These are phyloP conservation scores for Ivindomyrus marchei DNA, from an alignment of 2,113 vertebrate genomes.

Conservation along the genomic window DNA sequence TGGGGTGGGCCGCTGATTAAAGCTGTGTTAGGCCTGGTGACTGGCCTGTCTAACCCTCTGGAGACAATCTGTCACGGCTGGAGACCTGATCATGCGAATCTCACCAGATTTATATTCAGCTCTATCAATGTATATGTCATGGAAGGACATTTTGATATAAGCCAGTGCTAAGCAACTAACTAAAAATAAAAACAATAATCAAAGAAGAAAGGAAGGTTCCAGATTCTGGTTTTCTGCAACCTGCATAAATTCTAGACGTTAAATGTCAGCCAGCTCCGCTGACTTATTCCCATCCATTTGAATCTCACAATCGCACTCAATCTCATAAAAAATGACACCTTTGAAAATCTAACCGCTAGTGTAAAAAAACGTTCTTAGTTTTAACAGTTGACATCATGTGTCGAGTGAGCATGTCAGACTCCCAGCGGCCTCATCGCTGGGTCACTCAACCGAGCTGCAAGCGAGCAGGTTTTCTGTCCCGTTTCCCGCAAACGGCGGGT, in stretches of 20 bases:
- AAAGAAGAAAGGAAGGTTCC: not conserved
- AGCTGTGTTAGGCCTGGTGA: conserved; percentile 15
- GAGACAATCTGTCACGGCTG: not conserved
- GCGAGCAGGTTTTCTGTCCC: not conserved
- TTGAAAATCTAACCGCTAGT: not conserved
- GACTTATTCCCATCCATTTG: not conserved
- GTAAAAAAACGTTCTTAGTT: not conserved
- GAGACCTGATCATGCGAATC: not conserved
- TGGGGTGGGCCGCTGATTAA: conserved; percentile 44
- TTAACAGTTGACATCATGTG: not conserved
- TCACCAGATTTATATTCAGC: not conserved
- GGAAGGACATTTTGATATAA: not conserved
- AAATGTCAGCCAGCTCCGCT: not conserved
- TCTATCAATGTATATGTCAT: not conserved
- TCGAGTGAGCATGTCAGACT: not conserved
- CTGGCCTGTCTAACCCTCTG: conserved; percentile 13
- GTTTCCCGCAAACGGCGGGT: not conserved
- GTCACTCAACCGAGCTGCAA: not conserved
- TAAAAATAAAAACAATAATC: not conserved
- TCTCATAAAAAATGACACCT: not conserved
- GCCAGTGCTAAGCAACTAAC: not conserved
- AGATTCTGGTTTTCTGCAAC: not conserved
- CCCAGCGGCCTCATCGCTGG: not conserved
- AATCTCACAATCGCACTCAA: not conserved
- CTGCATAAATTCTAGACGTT: not conserved